Base-by-base conservation (phyloP, 2,888 invertebrate genomes). In the Rhodophaea formosa region DNA sequence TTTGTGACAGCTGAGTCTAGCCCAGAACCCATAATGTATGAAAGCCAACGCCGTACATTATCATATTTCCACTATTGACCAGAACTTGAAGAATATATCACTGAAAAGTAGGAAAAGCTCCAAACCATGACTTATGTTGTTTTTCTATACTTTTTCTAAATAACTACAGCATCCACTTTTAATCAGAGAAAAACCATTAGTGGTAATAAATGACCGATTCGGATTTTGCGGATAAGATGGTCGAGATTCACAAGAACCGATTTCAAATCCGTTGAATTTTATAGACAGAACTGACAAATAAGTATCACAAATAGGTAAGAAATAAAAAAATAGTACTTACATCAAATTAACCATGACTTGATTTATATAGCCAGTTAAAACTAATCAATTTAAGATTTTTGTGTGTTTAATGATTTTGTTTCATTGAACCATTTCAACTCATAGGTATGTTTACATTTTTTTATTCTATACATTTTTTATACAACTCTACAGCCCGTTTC, bases 181-280 rank as follows among this genome's bases (percentile, higher is more conserved):
- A 52, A 57, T 60, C 56, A 59, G 8, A 49, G 14, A 46, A 58
- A 42, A 16, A 12, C 39, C 56, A 46, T 46, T 56, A 56, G 39
- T 35, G 14, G 44, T 44, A 32, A 56, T 14, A 56, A 47, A 56
- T 47, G 35, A 39, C 32, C 47, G 44, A 30, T 44, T 44, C 7
- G 30, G 14, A 44, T 54, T 30, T 29, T 30, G 30, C 14, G 32
- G 44, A 44, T 44, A 30, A 23, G 17, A 51, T 45, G 30, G 53
- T 30, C 43, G 23, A 43, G 43, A 43, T 42, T 29, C 43, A 15
- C 44, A 23, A 16, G 23, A 44, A 54, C 43, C 53, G 15, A 43
- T 54, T 45, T 45, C 16, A 45, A 44, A 15, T 15, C 15, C 51
- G 35, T 7, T 17, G 16, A 51, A 17, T 35, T n/a, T 30, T 30